Base-by-base conservation (phyloP, 2,113 vertebrate genomes). In the Pseudopodoces humilis region DNA sequence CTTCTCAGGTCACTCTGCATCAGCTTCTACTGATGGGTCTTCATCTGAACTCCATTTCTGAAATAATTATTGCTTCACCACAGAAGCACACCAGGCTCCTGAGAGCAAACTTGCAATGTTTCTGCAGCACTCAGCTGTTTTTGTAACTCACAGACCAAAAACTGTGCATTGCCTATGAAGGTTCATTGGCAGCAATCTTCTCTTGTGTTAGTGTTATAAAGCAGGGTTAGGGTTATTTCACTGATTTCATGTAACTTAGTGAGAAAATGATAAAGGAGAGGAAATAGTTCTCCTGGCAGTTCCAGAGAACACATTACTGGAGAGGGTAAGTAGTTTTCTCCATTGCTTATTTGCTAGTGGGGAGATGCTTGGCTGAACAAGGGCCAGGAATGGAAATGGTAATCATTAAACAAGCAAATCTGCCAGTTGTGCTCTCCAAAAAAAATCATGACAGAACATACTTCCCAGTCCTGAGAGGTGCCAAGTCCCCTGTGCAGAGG, bases 401-500 rank as follows among this genome's bases (percentile, higher is more conserved):
- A 86, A 95, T 97, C 88, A 83, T 94, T 96, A 96, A 95, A 95
- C 70, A 95, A 97, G 79, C 94, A 96, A 93, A 94, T 71, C 47
- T 70, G 56, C 35, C 47, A 58, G 33, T 30, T 80, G 35, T 5
- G 6, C 49, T 90, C 43, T 96, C 91, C 83, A 77, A 74, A 88
- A 79, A 77, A 79, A 94, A 68, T 93, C 58, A 25, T 49, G 77
- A n/a, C 37, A 83, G 41, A 81, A 43, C 33, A 47, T 47, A 83
- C 53, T 88, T 95, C 52, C 50, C 78, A 62, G 3, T 76, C 65
- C 58, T 91, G 86, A 80, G 31, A 81, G 31, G 11, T 92, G 50
- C 80, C 58, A 20, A 77, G 84, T 72, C 33, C 35, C 46, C 28
- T 46, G 23, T 16, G 8, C 62, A 59, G 44, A 10, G 30, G 21